Conservation (phyloP, 2,113 vertebrate genomes). For the Oryzias curvinotus region DNA sequence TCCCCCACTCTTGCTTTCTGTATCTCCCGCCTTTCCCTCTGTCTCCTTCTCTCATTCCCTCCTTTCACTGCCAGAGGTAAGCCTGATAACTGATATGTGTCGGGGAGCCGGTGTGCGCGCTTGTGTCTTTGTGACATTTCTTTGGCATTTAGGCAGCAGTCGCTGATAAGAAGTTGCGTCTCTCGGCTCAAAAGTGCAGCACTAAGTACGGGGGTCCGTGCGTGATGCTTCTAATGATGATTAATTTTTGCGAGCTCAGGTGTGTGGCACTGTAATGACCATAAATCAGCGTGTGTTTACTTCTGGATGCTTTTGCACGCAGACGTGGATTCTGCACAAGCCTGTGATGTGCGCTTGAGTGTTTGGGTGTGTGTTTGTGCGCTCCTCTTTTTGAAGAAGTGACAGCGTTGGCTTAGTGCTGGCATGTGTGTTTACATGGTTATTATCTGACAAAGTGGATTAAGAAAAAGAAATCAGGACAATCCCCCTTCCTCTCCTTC, state of each 20-base stretch:
- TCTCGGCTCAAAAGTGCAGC: constrained; percentile 52
- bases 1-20: constrained; percentile 54
- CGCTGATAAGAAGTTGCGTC: constrained; percentile 52
- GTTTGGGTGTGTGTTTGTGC: constrained; percentile 36
- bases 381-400: constrained; percentile 14
- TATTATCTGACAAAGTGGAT: constrained; percentile 49
- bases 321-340: constrained; percentile 41
- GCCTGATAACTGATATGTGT: constrained; percentile 76
- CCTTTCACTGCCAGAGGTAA: constrained; percentile 80
- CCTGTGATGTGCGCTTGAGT: constrained; percentile 46
- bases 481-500: constrained; percentile 45
- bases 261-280: constrained; percentile 40
- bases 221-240: constrained; percentile 55
- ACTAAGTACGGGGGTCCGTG: constrained; percentile 41
- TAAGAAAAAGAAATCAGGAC: constrained; percentile 44
- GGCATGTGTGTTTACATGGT: constrained; percentile 55
- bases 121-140: constrained; percentile 49
- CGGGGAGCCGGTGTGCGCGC: constrained; percentile 38
- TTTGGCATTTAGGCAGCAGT: constrained; percentile 56
- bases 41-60: constrained; percentile 75
- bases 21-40: constrained; percentile 69
- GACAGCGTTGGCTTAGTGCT: constrained; percentile 38
- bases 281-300: constrained; percentile 22
- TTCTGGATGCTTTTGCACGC: constrained; percentile 38
- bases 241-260: constrained; percentile 57